phyloP scores from a whole-genome alignment of 2,888 invertebrate genomes.

The Eledona agricola region DNA sequence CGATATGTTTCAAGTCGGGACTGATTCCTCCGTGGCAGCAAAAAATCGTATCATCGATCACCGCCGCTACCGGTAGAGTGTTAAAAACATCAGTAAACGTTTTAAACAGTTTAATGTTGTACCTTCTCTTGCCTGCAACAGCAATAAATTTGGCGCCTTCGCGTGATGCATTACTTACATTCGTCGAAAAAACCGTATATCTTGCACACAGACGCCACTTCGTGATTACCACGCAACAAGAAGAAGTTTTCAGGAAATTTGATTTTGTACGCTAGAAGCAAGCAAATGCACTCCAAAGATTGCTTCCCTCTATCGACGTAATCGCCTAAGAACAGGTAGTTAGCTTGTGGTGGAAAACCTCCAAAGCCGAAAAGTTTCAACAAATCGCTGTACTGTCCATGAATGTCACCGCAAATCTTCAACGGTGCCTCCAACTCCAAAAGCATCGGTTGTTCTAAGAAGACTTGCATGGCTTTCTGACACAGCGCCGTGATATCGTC shows the following conservation, averaged over 20 bases:
- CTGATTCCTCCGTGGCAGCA: conserved; percentile 60
- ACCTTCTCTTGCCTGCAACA: conserved; percentile 56
- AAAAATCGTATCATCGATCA: conserved; percentile 58
- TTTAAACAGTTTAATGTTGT: conserved; percentile 58
- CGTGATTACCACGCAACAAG: conserved; percentile 73
- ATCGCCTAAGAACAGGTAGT: conserved; percentile 71
- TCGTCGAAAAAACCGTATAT: conserved; percentile 74
- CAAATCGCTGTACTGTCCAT: conserved; percentile 72
- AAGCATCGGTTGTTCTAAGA: conserved; percentile 55
- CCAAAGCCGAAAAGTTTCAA: conserved; percentile 71
- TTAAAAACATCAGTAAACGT: conserved; percentile 59
- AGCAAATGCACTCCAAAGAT: conserved; percentile 72
- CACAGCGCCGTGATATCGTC: conserved; percentile 52
- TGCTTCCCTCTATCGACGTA: conserved; percentile 73
- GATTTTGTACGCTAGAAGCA: conserved; percentile 73
- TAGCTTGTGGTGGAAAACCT: conserved; percentile 73
- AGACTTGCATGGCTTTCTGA: conserved; percentile 49
- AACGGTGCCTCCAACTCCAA: conserved; percentile 56
- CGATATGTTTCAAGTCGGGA: conserved; percentile 53
- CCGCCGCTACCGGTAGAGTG: conserved; percentile 56
- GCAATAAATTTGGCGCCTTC: not conserved
- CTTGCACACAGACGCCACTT: conserved; percentile 72
- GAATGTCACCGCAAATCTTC: conserved; percentile 66
- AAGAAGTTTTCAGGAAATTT: conserved; percentile 77
- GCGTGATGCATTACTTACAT: conserved; percentile 59